Percentiles rank a stretch among this genome's conserved stretches.
Evolutionary conservation across 2,113 vertebrate species (phyloP).

Genomic region (Enhydra lutris): DNA sequence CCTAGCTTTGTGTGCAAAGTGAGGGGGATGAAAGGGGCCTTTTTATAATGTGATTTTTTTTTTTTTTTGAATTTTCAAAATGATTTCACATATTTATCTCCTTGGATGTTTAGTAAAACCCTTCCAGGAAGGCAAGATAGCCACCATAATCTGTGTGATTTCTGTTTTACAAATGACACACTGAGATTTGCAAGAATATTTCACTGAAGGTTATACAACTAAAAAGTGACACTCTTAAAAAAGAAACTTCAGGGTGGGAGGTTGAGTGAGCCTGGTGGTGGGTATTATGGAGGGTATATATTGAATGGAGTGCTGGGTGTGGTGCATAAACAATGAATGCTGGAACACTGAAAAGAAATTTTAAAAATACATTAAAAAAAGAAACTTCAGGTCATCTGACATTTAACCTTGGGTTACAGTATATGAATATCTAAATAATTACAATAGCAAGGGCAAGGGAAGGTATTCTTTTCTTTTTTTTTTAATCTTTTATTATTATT

Average conservation of each 20-base stretch:
- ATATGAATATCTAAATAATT: neutral
- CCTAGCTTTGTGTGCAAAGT: neutral
- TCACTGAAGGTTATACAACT: neutral
- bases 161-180: neutral
- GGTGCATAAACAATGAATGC: too few species aligned
- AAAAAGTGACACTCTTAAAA: neutral
- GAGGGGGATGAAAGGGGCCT: neutral
- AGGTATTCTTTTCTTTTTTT: neutral
- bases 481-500: too few species aligned
- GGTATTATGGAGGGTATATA: too few species aligned
- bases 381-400: neutral
- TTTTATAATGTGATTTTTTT: neutral
- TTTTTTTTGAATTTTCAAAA: neutral
- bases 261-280: too few species aligned
- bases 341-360: too few species aligned
- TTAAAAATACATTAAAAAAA: neutral
- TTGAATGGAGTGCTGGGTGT: too few species aligned
- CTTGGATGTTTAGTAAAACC: neutral
- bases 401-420: neutral
- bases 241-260: too few species aligned
- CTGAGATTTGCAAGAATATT: neutral
- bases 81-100: neutral
- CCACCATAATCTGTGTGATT: neutral
- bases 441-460: neutral
- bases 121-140: neutral